Conservation (phyloP, 2,888 invertebrate genomes). For the Heliconius cydno region DNA sequence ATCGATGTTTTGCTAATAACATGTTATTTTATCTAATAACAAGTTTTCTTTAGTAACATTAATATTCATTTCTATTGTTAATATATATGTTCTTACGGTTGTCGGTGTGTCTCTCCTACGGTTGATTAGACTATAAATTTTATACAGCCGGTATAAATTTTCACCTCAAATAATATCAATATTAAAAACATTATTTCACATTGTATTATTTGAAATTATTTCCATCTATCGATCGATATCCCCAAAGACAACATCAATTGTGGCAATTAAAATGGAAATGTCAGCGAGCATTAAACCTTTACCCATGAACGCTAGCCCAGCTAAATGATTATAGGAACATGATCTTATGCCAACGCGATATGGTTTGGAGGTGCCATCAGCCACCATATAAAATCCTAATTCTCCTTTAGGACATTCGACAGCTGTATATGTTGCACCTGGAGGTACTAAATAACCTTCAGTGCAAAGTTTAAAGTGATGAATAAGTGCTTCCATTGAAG, state of each 20-base stretch:
- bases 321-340: slow-evolving; percentile 84
- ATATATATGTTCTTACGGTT: neutral
- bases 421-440: slow-evolving; percentile 91
- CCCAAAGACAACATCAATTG: slow-evolving; percentile 85
- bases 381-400: slow-evolving; percentile 93
- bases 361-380: slow-evolving; percentile 91
- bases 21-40: neutral
- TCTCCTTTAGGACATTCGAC: slow-evolving; percentile 94
- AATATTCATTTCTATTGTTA: neutral
- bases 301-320: slow-evolving; percentile 85
- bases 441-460: slow-evolving; percentile 92
- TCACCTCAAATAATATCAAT: neutral
- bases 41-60: neutral
- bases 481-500: slow-evolving; percentile 93
- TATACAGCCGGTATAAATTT: neutral
- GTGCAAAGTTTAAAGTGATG: slow-evolving; percentile 95
- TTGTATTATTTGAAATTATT: neutral
- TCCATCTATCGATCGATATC: slow-evolving; percentile 82
- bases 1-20: neutral
- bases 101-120: no score
- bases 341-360: slow-evolving; percentile 86
- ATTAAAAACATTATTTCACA: neutral
- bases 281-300: slow-evolving; percentile 89
- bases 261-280: slow-evolving; percentile 90
- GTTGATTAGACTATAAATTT: no score